Evolutionary conservation across 2,888 invertebrate genomes (phyloP), one percentile per base, ranked within the genome.

Genomic region (Ophonus ardosiacus): DNA sequence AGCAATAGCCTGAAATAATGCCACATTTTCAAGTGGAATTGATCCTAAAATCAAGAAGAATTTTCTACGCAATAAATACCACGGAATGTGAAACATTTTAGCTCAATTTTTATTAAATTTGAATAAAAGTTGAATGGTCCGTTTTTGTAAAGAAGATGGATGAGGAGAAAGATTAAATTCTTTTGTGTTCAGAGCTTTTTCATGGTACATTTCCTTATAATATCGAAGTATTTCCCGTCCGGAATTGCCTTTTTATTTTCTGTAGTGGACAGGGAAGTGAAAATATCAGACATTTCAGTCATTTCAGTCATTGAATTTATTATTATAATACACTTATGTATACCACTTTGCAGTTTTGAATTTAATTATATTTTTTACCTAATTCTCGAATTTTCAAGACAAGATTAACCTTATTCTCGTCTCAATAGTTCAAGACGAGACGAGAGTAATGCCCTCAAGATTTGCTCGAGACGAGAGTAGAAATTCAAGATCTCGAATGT

Each of bases 1-100:
- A 88, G 91, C 91, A 91, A 90, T 90, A 90, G 91, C 88, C 89
- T 89, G 90, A 88, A 88, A 91, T 91, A 90, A 91, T 90, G 85
- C 88, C 88, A 89, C 89, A 74, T 82, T 43, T 24, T 74, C 43
- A 63, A 4, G 24, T 8, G 31, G 13, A 76, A 91, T 90, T 90
- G 90, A 91, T 90, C 81, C n/a, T 38, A 68, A 13, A 24, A 68
- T 68, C 24, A 5, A n/a, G 31, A 76, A 57, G 85, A 83, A 86
- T 85, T 84, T 86, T 76, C 18, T 65, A 21, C 1, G 31, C 31
- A 38, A 31, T n/a, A 18, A 63, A 21, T 24, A 21, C 63, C 63
- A 63, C 24, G 13, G 10, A 18, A 74, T 74, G 43, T 24, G 6
- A 10, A 43, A 74, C 43, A 43, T 15, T 68, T 68, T 63, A 38